Evolutionary conservation across 1,140 invertebrate species (phyloP), one percentile per base, ranked within the genome.

Genomic region (Piezodorus guildinii): DNA sequence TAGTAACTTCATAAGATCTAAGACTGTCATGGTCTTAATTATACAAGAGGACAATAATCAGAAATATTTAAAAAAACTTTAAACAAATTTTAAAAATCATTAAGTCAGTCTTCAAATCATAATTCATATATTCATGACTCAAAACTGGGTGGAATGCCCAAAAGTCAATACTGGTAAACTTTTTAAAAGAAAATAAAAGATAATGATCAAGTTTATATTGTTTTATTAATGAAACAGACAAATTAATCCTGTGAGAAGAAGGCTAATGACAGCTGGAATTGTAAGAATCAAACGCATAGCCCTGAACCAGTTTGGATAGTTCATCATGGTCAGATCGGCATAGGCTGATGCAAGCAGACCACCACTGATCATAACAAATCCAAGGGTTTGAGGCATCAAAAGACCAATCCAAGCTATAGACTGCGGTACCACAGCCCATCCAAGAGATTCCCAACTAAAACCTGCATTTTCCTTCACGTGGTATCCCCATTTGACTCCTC

Each of bases 401-500:
- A 68, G 56, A 30, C 59, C 23, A 21, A 63, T 14, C 62, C 65
- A 68, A 44, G 62, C 65, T 10, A 68, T 59, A 9, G 62, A 39
- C 30, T 66, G 66, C 4, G 67, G 67, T 21, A 61, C 27, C 3
- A 64, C 46, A 52, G 54, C 44, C 8, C 58, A 46, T 56, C 65
- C 61, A 2, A 68, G 45, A 4, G 64, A 62, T 44, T 64, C 25
- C 60, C 62, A 64, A 17, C 60, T 49, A 4, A 63, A 49, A 25
- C 2, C 2, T 15, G 4, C 4, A 15, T 62, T 59, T 14, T 63
- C 60, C 6, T 39, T 44, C 9, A 65, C 21, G 45, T 45, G 34
- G 39, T 62, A 17, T 15, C 66, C 64, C 59, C 61, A 66, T 60
- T 67, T 67, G n/a, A 64, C 51, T 43, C 67, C 67, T 49, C 65